Percentiles rank a stretch among this genome's conserved stretches.
Conservation (phyloP, 2,113 vertebrate genomes). For the Burhinus bistriatus region DNA sequence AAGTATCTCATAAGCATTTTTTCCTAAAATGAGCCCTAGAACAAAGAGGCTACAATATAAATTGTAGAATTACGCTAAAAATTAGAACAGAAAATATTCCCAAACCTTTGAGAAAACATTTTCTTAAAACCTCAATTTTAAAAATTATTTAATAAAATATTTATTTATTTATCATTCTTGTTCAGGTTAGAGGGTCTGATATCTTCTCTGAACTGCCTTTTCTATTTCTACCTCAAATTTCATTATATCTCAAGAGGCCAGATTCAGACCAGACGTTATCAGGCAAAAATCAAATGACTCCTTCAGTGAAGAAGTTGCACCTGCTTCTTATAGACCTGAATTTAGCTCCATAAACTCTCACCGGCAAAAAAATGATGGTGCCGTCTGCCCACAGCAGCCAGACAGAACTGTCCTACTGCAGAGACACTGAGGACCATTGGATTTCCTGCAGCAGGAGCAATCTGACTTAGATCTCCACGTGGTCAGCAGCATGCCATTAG, state of each 20-base stretch:
- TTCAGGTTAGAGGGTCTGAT: neutral
- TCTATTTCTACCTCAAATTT: neutral
- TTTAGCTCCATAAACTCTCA: neutral
- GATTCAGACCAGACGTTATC: neutral
- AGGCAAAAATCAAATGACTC: neutral
- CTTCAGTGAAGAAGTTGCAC: neutral
- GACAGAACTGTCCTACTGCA: neutral
- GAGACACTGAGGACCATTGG: neutral
- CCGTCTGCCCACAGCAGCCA: neutral
- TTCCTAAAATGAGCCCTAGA: neutral
- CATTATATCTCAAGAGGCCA: neutral
- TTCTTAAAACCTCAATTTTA: neutral
- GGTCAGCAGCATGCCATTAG: neutral
- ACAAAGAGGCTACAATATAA: neutral
- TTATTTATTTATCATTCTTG: neutral
- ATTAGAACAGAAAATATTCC: neutral
- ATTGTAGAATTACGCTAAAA: neutral
- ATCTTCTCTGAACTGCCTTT: neutral
- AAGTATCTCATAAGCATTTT: neutral
- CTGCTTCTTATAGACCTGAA: neutral
- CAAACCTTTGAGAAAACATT: neutral
- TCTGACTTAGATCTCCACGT: neutral
- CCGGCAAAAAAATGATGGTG: neutral
- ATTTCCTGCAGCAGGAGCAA: neutral
- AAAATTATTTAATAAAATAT: neutral